phyloP scores from a whole-genome alignment of 1,140 invertebrate genomes.

The Papilio helenus region DNA sequence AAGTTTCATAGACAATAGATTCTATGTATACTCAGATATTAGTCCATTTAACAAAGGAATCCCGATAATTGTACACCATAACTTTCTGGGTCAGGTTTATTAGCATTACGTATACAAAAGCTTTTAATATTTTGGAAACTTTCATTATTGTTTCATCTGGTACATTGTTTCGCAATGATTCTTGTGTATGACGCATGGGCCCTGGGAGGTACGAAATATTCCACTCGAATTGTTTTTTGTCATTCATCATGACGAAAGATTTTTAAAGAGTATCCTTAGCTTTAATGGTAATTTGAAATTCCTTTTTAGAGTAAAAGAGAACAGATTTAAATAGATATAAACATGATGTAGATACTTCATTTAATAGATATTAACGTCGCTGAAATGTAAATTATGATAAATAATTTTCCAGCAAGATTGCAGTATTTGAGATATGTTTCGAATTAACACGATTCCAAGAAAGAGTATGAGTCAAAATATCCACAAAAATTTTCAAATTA shows the following conservation, averaged over 20 bases:
- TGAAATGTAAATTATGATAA: too few relatives aligned
- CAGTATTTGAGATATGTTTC: neutral
- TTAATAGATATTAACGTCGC: too few relatives aligned
- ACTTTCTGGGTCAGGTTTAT: slow-evolving; percentile 67
- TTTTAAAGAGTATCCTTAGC: too few relatives aligned
- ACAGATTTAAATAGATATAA: neutral
- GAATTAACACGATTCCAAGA: neutral
- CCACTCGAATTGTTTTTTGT: neutral
- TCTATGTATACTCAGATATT: slow-evolving; percentile 47
- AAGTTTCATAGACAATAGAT: slow-evolving; percentile 53
- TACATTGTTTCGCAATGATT: slow-evolving; percentile 39
- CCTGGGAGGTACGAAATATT: slow-evolving; percentile 2
- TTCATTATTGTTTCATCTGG: slow-evolving; percentile 43
- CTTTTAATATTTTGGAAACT: slow-evolving; percentile 42
- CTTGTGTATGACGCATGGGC: slow-evolving; percentile 37
- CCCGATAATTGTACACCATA: slow-evolving; percentile 64
- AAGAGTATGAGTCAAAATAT: slow-evolving; percentile 42
- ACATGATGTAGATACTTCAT: too few relatives aligned
- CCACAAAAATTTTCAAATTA: slow-evolving; percentile 29
- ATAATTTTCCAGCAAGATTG: neutral
- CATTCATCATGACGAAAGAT: neutral
- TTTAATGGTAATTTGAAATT: too few relatives aligned
- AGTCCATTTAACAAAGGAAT: slow-evolving; percentile 55
- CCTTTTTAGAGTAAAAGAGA: too few relatives aligned
- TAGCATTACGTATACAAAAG: slow-evolving; percentile 46